Base-by-base conservation (phyloP, 1,140 invertebrate genomes). In the Fopius arisanus region DNA sequence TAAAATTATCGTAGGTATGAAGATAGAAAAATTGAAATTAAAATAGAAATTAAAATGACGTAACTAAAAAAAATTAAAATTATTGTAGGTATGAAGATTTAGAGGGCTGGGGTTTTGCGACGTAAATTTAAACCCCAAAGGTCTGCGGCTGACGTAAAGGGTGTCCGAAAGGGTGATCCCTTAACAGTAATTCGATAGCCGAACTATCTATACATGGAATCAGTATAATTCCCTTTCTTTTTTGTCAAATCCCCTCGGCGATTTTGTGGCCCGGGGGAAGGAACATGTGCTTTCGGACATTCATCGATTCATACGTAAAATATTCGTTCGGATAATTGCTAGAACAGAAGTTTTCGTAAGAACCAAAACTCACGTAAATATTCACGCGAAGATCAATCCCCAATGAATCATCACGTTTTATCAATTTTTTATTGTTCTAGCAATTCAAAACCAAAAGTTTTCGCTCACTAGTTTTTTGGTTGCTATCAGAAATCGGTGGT, bases 161-260 rank as follows among this genome's bases (percentile, higher is more conserved):
- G 72, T 63, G 43, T 41, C 26, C 37, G 54, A 54, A 75, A 69
- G 74, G 74, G 74, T 76, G 72, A 76, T 74, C 72, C 67, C 72
- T 48, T 73, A 69, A 72, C 72, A 69, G 72, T 74, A 74, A 74
- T 74, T 67, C 72, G 72, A 77, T 72, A 65, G 33, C 63, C 66
- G 31, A 54, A 23, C 63, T 43, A 70, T 76, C 67, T 43, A 63
- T 16, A 41, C 67, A 67, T 67, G 68, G 72, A 65, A 73, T 70
- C 67, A 51, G 75, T 43, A 67, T 59, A 29, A 73, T 51, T 21
- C 43, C 43, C 62, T 67, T 70, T 68, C 48, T 73, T 19, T 62
- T 48, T 66, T 43, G 33, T 16, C 43, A 7, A 6, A 29, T 19
- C 33, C 48, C 19, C n/a, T 68, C 63, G 19, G 43, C 41, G 23